These are phyloP conservation scores for Rhabdomys dilectus DNA, from an alignment of 2,113 vertebrate genomes.

Conservation along the genomic window DNA sequence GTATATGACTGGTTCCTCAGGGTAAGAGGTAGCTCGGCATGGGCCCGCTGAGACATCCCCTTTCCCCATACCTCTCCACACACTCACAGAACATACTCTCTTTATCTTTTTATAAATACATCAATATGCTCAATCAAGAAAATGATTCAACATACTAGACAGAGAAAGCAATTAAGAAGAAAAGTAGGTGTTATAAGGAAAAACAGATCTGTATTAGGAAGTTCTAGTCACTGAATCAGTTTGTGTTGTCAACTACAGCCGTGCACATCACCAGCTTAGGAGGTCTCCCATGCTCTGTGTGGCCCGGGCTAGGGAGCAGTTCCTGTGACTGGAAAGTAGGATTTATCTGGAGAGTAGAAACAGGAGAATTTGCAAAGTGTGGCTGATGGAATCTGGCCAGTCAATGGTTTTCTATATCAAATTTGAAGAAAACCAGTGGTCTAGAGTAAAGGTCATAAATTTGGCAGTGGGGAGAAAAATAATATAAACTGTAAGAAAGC, in stretches of 20 bases:
- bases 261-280: not conserved
- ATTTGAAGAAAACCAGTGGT: not conserved
- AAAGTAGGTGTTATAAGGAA: not conserved
- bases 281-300: not conserved
- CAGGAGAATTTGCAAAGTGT: not conserved
- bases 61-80: too few species aligned
- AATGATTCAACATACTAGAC: not conserved
- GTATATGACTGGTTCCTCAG: too few species aligned
- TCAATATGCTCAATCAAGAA: not conserved
- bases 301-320: not conserved
- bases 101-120: too few species aligned
- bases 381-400: not conserved
- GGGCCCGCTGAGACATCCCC: too few species aligned
- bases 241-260: not conserved
- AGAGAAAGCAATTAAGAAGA: not conserved
- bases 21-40: too few species aligned
- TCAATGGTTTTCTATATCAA: conserved; percentile 30
- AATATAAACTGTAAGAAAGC: conserved; percentile 12
- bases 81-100: too few species aligned
- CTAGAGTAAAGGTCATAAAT: not conserved
- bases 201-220: not conserved
- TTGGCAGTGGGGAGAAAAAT: not conserved
- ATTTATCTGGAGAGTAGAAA: not conserved
- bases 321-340: not conserved
- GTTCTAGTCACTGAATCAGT: not conserved